These are phyloP conservation scores for Vulpes lagopus DNA, from an alignment of 2,113 vertebrate species.

Conservation along the genomic window DNA sequence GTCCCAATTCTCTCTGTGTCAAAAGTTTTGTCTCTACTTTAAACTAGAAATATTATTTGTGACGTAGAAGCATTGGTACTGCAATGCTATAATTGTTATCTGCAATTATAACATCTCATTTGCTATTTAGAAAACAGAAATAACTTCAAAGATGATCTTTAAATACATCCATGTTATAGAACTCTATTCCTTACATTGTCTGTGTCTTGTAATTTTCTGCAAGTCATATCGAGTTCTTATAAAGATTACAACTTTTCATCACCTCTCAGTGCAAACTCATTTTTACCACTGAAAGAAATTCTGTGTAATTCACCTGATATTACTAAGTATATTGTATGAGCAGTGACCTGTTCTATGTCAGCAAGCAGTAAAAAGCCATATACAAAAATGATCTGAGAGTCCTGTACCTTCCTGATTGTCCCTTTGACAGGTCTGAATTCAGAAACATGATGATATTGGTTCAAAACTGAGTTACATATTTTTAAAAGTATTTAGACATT, in stretches of 20 bases:
- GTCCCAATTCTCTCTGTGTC: neutral
- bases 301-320: neutral
- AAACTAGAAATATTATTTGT: neutral
- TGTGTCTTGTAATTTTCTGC: neutral
- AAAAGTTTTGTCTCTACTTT: neutral
- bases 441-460: neutral
- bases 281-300: neutral
- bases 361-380: neutral
- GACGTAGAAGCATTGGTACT: neutral
- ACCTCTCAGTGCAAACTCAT: neutral
- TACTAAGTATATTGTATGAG: neutral
- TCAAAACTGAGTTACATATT: neutral
- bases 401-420: neutral
- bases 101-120: neutral
- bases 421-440: neutral
- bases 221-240: neutral
- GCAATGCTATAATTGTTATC: neutral
- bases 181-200: neutral
- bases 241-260: neutral
- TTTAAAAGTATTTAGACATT: neutral
- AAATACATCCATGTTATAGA: neutral
- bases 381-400: neutral
- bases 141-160: neutral
- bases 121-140: neutral
- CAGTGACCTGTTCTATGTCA: neutral